Conservation (phyloP, 2,113 vertebrate species). For the Tetrax tetrax region DNA sequence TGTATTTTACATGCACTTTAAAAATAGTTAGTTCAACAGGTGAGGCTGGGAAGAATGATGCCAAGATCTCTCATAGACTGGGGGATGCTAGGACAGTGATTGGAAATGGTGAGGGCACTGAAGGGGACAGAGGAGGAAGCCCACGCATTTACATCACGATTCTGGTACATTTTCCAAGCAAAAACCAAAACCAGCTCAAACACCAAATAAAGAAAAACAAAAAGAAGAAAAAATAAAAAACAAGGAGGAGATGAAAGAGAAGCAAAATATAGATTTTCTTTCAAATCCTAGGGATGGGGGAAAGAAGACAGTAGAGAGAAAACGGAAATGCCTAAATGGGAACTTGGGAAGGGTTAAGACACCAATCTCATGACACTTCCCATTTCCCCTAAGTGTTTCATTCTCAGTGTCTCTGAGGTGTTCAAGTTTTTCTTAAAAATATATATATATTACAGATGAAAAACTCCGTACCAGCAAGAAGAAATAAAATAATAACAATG, state of each 20-base stretch:
- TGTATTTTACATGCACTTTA: conserved; percentile 59
- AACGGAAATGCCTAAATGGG: conserved; percentile 33
- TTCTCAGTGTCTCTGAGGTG: conserved; percentile 62
- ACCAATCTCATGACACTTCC: neutral
- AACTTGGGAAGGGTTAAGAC: conserved; percentile 70
- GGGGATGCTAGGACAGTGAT: conserved; percentile 22
- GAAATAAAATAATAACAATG: conserved; percentile 41
- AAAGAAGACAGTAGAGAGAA: neutral
- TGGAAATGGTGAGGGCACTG: conserved; percentile 36
- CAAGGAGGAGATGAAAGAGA: neutral
- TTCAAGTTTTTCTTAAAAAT: conserved; percentile 45
- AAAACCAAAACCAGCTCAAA: conserved; percentile 72
- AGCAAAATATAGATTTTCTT: conserved; percentile 16
- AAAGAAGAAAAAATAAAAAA: neutral
- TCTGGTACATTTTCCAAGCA: conserved; percentile 86
- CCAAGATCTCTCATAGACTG: conserved; percentile 54
- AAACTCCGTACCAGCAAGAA: conserved; percentile 67
- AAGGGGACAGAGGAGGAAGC: conserved; percentile 57
- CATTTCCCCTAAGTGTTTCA: neutral
- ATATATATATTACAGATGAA: conserved; percentile 25
- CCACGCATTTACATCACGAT: conserved; percentile 84
- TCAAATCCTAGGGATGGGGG: neutral
- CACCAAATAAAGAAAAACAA: neutral
- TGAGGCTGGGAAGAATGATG: conserved; percentile 44
- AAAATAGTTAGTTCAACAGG: conserved; percentile 31